phyloP scores from a whole-genome alignment of 2,113 vertebrate genomes.

The Anseranas semipalmata region DNA sequence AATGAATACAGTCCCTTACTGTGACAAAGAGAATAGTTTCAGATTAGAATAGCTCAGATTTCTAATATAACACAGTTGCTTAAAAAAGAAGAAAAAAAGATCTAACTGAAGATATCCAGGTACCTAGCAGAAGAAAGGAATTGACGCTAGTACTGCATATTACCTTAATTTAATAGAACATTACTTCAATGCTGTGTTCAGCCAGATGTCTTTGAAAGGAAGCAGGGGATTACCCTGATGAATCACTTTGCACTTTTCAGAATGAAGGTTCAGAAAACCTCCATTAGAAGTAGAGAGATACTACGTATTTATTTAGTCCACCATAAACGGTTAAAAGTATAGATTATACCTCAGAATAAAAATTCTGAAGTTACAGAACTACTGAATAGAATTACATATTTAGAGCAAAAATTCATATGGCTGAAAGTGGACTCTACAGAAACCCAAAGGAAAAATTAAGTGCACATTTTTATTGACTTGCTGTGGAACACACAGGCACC shows the following conservation, averaged over 20 bases:
- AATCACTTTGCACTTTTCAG: background rate
- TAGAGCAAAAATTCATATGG: background rate
- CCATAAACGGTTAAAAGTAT: background rate
- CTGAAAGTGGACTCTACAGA: background rate
- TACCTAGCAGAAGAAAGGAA: background rate
- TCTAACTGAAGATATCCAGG: background rate
- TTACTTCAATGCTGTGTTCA: background rate
- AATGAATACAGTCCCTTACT: background rate
- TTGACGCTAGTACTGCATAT: background rate
- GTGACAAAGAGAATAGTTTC: background rate
- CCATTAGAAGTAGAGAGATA: background rate
- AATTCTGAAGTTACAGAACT: background rate
- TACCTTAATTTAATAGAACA: background rate
- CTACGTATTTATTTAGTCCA: background rate
- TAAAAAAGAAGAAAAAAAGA: background rate
- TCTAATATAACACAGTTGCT: background rate
- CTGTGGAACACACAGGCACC: background rate
- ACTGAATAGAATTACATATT: background rate
- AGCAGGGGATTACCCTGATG: background rate
- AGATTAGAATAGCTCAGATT: background rate
- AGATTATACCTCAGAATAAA: background rate
- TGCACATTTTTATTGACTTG: background rate
- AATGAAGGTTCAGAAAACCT: background rate
- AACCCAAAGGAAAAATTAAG: background rate
- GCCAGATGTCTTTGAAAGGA: background rate